Conservation (phyloP, 64 coral and sea anemone species). For the Montipora cactus region DNA sequence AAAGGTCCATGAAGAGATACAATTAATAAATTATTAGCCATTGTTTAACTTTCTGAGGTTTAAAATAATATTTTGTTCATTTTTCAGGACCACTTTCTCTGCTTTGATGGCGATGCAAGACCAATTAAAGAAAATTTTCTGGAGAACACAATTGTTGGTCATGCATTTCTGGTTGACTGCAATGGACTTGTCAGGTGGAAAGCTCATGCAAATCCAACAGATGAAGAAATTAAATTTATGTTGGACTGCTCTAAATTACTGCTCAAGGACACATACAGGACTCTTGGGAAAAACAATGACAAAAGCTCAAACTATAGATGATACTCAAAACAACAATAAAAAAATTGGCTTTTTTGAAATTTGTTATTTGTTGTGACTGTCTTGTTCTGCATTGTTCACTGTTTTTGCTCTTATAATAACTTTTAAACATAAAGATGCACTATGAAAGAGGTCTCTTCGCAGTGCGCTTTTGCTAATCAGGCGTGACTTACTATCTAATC, state of each 20-base stretch:
- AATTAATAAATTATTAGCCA: too few relatives aligned
- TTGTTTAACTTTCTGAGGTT: neutral
- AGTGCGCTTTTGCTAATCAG: too few relatives aligned
- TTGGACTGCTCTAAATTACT: conserved; percentile 58
- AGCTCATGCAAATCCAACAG: conserved; percentile 75
- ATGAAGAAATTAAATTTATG: conserved; percentile 75
- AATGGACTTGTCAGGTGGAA: conserved; percentile 80
- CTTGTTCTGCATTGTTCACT: too few relatives aligned
- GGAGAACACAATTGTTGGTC: conserved; percentile 88
- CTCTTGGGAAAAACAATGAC: conserved; percentile 8
- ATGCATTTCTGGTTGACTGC: conserved; percentile 80
- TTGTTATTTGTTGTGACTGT: too few relatives aligned
- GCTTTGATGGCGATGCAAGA: conserved; percentile 70
- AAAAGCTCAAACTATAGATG: conserved; percentile 1
- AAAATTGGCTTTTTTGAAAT: too few relatives aligned
- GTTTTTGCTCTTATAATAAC: too few relatives aligned
- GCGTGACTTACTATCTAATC: too few relatives aligned
- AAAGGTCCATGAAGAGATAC: too few relatives aligned
- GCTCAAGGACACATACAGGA: conserved; percentile 61
- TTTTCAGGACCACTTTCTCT: conserved; percentile 77
- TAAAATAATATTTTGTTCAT: neutral
- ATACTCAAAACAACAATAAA: neutral
- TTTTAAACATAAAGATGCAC: too few relatives aligned
- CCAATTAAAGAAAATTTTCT: conserved; percentile 70
- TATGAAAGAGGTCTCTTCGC: too few relatives aligned